phyloP scores from a whole-genome alignment of 2,113 vertebrate species.

The Sceloporus undulatus region DNA sequence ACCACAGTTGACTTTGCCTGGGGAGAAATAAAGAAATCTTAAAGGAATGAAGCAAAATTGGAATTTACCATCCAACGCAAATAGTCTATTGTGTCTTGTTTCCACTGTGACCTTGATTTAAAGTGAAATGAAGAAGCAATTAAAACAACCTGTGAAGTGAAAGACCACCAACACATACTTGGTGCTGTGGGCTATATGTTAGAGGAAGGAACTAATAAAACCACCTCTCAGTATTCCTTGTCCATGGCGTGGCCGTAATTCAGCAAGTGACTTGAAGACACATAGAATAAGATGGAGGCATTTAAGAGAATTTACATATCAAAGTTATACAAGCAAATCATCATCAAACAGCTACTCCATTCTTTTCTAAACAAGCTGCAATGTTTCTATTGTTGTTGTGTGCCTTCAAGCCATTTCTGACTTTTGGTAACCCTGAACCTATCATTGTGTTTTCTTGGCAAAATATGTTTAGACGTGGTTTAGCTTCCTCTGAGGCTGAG shows the following conservation, averaged over 20 bases:
- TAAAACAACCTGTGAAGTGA: neutral
- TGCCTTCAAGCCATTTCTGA: too few species aligned
- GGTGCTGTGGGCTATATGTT: too few species aligned
- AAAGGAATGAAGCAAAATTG: neutral
- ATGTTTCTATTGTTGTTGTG: neutral
- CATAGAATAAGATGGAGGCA: too few species aligned
- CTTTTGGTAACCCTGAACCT: too few species aligned
- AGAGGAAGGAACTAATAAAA: too few species aligned
- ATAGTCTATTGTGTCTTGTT: neutral
- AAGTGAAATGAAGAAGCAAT: neutral
- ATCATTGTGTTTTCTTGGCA: too few species aligned
- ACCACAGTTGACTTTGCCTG: neutral
- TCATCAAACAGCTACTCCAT: neutral
- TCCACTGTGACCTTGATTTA: neutral
- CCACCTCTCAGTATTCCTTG: too few species aligned
- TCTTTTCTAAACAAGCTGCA: neutral
- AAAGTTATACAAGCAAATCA: neutral
- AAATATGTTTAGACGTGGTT: too few species aligned
- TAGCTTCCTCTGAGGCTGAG: too few species aligned
- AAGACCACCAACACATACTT: too few species aligned
- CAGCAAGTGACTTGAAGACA: too few species aligned
- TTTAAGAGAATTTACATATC: neutral
- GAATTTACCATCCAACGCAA: neutral
- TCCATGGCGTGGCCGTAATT: too few species aligned
- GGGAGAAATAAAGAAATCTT: neutral